phyloP scores from a whole-genome alignment of 2,797 vertebrate species.

The Smutsia temminckii region DNA sequence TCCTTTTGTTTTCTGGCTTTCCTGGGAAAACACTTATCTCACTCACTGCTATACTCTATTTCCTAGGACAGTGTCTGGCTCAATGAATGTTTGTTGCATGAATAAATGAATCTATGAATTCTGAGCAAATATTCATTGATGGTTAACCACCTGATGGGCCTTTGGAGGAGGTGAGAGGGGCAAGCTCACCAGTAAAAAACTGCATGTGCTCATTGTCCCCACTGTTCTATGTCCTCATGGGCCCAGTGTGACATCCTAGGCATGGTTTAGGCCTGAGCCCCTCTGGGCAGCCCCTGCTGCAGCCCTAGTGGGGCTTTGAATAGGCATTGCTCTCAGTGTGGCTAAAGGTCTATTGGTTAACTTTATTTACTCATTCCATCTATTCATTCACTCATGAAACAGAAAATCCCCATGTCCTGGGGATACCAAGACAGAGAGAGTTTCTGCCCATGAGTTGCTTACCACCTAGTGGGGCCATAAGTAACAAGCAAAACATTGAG shows the following conservation, averaged over 20 bases:
- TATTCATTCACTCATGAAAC: neutral
- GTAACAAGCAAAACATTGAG: neutral
- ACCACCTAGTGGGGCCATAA: neutral
- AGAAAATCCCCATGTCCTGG: neutral
- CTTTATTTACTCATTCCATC: neutral
- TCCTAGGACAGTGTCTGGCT: neutral
- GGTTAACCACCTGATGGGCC: neutral
- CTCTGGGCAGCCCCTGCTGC: neutral
- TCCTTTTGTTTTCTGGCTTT: neutral
- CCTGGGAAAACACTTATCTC: neutral
- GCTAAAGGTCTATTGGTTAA: neutral
- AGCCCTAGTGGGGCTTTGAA: neutral
- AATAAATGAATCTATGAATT: constrained; percentile 2
- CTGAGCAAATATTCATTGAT: neutral
- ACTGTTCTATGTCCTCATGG: neutral
- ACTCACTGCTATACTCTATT: neutral
- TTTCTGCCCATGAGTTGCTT: neutral
- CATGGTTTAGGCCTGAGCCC: neutral
- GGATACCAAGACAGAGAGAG: neutral
- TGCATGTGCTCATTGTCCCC: neutral
- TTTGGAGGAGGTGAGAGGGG: neutral
- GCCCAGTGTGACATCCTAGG: neutral
- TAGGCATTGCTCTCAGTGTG: neutral
- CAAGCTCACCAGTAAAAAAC: neutral
- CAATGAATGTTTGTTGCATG: neutral